These are phyloP conservation scores for Erpobdella octoculata DNA, from an alignment of 2,888 invertebrate species.

Conservation along the genomic window DNA sequence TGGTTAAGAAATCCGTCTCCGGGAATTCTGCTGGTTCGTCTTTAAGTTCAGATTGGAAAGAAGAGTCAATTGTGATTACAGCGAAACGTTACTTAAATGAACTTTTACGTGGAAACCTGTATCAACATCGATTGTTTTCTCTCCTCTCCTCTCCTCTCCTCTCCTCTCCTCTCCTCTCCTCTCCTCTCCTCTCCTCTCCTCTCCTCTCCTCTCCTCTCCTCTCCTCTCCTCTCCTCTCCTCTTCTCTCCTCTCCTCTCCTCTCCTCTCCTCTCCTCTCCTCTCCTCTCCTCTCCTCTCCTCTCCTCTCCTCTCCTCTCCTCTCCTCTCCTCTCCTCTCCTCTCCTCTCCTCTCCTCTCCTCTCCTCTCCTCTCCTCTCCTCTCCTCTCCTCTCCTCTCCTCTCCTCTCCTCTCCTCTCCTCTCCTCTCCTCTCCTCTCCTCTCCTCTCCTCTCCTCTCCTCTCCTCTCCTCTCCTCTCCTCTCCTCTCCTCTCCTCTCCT, in stretches of 20 bases:
- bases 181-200: constrained; percentile 22
- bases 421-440: background rate
- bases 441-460: background rate
- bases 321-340: background rate
- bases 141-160: constrained; percentile 8
- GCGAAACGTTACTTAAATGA: too few species aligned
- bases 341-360: background rate
- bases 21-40: too few species aligned
- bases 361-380: background rate
- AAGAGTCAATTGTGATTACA: too few species aligned
- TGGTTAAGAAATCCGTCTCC: too few species aligned
- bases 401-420: constrained; percentile 7
- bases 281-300: constrained; percentile 22
- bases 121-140: too few species aligned
- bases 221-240: constrained; percentile 23
- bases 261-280: constrained; percentile 21
- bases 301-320: background rate
- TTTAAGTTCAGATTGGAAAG: too few species aligned
- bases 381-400: background rate
- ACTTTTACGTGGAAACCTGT: too few species aligned
- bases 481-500: constrained; percentile 7
- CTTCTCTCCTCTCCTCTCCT: constrained; percentile 8
- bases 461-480: background rate
- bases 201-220: constrained; percentile 4
- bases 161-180: constrained; percentile 21